These are phyloP conservation scores for Intellagama lesueurii DNA, from an alignment of 2,797 vertebrate species.

Conservation along the genomic window DNA sequence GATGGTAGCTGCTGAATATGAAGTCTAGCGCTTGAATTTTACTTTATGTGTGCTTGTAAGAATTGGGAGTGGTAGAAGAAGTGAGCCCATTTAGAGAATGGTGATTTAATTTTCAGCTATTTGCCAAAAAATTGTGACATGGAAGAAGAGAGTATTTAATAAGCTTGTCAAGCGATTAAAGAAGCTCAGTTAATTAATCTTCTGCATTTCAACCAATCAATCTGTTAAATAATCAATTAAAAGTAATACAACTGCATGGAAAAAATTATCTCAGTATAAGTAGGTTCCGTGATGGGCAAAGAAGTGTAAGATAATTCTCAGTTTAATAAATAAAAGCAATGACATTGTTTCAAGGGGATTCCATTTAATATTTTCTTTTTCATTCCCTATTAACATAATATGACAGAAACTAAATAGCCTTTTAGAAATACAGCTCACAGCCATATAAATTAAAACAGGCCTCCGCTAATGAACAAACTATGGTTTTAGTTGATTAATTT, in stretches of 20 bases:
- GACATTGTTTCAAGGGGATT: neutral
- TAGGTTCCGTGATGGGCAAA: neutral
- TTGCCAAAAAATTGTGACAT: neutral
- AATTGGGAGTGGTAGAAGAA: neutral
- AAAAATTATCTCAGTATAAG: neutral
- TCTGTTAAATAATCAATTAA: conserved; percentile 10
- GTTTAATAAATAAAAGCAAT: conserved; percentile 14
- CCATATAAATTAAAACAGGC: neutral
- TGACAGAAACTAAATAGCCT: neutral
- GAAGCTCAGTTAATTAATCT: conserved; percentile 18
- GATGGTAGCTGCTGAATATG: neutral
- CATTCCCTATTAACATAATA: neutral
- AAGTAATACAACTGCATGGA: neutral
- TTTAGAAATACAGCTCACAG: neutral
- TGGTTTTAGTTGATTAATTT: conserved; percentile 7
- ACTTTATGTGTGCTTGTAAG: neutral
- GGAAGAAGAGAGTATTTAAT: neutral
- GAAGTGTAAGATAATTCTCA: neutral
- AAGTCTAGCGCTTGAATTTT: neutral
- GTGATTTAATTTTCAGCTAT: conserved; percentile 19
- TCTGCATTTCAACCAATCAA: conserved; percentile 1
- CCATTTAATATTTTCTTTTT: neutral
- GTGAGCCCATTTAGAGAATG: too few relatives aligned
- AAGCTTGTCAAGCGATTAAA: neutral
- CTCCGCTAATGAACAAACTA: neutral